Conservation (phyloP, 2,113 vertebrate species). For the Zonotrichia leucophrys region DNA sequence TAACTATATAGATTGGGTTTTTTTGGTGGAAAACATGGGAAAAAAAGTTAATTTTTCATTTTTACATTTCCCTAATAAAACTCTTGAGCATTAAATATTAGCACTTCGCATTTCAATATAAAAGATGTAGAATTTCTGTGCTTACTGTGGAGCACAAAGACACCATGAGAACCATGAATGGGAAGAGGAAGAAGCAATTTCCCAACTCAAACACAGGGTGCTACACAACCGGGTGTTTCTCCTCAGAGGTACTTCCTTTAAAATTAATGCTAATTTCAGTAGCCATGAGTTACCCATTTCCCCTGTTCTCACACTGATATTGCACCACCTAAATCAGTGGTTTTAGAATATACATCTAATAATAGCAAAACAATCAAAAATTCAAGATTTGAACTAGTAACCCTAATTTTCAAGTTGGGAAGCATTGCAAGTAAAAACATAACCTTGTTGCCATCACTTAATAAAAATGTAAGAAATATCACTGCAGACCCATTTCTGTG, state of each 20-base stretch:
- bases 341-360: not conserved
- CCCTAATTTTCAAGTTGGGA: conserved; percentile 62
- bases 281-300: not conserved
- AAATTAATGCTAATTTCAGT: not conserved
- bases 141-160: not conserved
- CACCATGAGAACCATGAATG: not conserved
- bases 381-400: not conserved
- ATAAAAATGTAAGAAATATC: conserved; percentile 79
- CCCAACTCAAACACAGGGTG: not conserved
- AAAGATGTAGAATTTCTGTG: fast-evolving
- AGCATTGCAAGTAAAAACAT: conserved; percentile 77
- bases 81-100: not conserved
- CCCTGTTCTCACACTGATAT: not conserved
- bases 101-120: not conserved
- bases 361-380: not conserved
- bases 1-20: not conserved
- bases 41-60: not conserved
- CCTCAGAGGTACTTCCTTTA: not conserved
- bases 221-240: not conserved
- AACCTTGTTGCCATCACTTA: conserved; percentile 75
- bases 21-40: not conserved
- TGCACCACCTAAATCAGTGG: not conserved
- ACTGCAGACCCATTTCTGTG: conserved; percentile 95
- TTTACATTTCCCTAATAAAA: not conserved
- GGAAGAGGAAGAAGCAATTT: not conserved